Percentiles rank a stretch among this genome's conserved stretches.
Conservation (phyloP, 2,888 invertebrate species). For the Pecten maximus region DNA sequence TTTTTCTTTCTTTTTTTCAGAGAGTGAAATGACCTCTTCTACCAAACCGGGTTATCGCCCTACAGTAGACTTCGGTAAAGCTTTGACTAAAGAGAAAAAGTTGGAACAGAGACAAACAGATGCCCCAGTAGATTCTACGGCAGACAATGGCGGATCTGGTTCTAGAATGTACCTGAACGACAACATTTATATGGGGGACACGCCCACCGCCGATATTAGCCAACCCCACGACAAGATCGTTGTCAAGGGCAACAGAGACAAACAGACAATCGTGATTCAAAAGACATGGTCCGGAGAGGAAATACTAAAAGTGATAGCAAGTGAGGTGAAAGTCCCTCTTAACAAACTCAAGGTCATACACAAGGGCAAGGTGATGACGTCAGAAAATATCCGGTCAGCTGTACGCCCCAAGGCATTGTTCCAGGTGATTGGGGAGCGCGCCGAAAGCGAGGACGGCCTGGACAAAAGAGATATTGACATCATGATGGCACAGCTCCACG, state of each 20-base stretch:
- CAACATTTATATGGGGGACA: neutral
- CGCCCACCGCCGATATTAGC: slow-evolving; percentile 59
- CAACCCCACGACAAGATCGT: slow-evolving; percentile 58
- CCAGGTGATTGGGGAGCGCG: slow-evolving; percentile 73
- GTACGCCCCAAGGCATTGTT: slow-evolving; percentile 69
- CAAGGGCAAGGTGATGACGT: slow-evolving; percentile 71
- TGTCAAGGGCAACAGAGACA: slow-evolving; percentile 72
- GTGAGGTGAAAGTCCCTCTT: slow-evolving; percentile 67
- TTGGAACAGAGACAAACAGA: neutral
- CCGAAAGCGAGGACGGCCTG: slow-evolving; percentile 68
- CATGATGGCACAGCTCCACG: slow-evolving; percentile 71
- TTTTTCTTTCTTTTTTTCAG: neutral
- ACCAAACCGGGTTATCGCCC: slow-evolving; percentile 48
- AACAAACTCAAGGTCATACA: slow-evolving; percentile 75
- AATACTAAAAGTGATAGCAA: slow-evolving; percentile 66
- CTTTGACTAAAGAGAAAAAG: slow-evolving; percentile 41
- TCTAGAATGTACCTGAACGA: neutral
- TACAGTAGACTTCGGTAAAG: slow-evolving; percentile 60
- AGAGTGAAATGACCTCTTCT: neutral
- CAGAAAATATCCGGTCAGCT: slow-evolving; percentile 60
- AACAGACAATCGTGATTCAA: slow-evolving; percentile 67
- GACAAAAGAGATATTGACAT: slow-evolving; percentile 69
- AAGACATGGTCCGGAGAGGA: slow-evolving; percentile 67
- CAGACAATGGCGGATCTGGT: neutral
- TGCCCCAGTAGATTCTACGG: neutral